Evolutionary conservation across 2,113 vertebrate genomes (phyloP), one percentile per base, ranked within the genome.

Genomic region (Albula goreensis): DNA sequence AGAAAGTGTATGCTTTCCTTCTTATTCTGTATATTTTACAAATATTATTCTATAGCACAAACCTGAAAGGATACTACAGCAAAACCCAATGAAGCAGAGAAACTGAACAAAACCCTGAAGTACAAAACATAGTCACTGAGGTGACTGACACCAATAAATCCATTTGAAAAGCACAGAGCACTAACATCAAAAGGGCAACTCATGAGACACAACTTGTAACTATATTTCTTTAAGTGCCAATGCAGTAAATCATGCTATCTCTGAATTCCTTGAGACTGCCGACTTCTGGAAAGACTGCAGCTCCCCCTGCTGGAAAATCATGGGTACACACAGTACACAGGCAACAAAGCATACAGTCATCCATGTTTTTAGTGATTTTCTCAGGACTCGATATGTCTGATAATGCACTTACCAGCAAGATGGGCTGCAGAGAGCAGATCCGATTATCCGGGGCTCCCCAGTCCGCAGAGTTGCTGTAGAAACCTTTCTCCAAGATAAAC

Each of bases 401-500:
- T 74, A 25, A 74, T 10, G 52, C 50, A 22, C 93, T 90, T 91
- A 98, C 98, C 95, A 95, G 93, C 50, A 96, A 89, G 85, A 99
- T 95, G 79, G 98, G 98, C 92, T 99, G 98, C 0, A 96, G 89
- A 0, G 98, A 99, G 90, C 95, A 92, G 85, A 99, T 96, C 90
- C 81, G 90, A 48, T 92, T 95, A 86, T 96, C 95, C 0, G 57
- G 74, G 0, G 97, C 93, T 0, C 98, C 98, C 98, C 98, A 99
- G 91, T 99, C 98, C 0, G 97, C 96, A 11, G 94, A 97, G 91
- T 66, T 97, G 57, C 93, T 96, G 88, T 99, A 99, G 89, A 97
- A 97, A 0, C 98, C 98, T 92, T 99, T 99, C 95, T 99, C 98
- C 88, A 99, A 92, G 80, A 99, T 82, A 86, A 96, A 99, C 92